Conservation (phyloP, 2,113 vertebrate species). For the Pyxicephalus adspersus region DNA sequence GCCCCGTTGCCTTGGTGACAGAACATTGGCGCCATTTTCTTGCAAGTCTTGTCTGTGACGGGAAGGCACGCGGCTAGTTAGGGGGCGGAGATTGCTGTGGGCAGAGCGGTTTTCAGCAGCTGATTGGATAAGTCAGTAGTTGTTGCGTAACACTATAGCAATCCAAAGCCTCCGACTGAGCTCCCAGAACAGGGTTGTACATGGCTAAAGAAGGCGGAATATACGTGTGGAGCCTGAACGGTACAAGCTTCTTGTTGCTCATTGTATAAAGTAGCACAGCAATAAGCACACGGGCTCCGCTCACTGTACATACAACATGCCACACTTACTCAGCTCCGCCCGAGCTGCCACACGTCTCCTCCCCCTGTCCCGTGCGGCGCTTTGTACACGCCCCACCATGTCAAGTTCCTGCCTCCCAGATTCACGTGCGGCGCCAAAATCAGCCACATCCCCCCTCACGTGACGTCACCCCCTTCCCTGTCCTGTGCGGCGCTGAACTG, state of each 20-base stretch:
- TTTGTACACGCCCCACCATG: neutral
- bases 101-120: no score
- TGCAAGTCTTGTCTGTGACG: no score
- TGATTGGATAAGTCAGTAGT: no score
- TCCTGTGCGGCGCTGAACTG: no score
- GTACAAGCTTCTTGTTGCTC: neutral
- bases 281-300: neutral
- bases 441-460: neutral
- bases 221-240: neutral
- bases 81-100: no score
- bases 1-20: conserved; percentile 18
- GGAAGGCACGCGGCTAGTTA: no score
- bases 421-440: neutral
- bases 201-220: no score
- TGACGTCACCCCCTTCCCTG: neutral
- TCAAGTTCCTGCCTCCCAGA: neutral
- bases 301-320: neutral
- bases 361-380: neutral
- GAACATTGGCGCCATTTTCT: neutral
- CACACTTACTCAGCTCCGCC: neutral
- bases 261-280: neutral
- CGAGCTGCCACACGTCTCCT: neutral
- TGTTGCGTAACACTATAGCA: no score
- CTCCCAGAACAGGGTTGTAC: no score
- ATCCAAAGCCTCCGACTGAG: no score